Conservation (phyloP, 2,113 vertebrate species). For the Rutilus rutilus region DNA sequence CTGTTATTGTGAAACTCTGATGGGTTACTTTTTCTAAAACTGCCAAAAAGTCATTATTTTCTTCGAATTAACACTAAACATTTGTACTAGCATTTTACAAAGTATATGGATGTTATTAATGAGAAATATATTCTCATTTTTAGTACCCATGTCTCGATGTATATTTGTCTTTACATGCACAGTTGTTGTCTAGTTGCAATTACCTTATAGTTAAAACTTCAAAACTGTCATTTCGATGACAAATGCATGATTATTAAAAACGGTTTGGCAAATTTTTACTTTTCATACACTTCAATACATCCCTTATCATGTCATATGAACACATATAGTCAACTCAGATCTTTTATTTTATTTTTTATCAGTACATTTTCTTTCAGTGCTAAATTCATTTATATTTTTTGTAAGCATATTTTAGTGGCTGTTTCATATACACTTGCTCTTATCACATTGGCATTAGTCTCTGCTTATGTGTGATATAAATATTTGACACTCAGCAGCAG, state of each 20-base stretch:
- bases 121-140: constrained; percentile 1
- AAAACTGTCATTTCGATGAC: not conserved
- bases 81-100: constrained; percentile 30
- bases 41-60: constrained; percentile 51
- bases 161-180: constrained; percentile 22
- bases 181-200: constrained; percentile 24
- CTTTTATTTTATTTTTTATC: not conserved
- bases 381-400: not conserved
- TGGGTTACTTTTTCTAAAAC: constrained; percentile 37
- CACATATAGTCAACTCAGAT: not conserved
- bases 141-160: constrained; percentile 24
- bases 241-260: not conserved
- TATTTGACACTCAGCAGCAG: not conserved
- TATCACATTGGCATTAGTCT: not conserved
- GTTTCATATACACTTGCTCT: not conserved
- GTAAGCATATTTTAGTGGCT: not conserved
- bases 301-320: not conserved
- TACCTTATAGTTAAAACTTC: not conserved
- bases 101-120: constrained; percentile 26
- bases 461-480: not conserved
- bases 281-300: not conserved
- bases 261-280: not conserved
- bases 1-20: constrained; percentile 15
- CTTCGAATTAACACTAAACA: constrained; percentile 43
- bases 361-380: not conserved